These are phyloP conservation scores for Pyrrhia umbra DNA, from an alignment of 2,888 invertebrate species.

Conservation along the genomic window DNA sequence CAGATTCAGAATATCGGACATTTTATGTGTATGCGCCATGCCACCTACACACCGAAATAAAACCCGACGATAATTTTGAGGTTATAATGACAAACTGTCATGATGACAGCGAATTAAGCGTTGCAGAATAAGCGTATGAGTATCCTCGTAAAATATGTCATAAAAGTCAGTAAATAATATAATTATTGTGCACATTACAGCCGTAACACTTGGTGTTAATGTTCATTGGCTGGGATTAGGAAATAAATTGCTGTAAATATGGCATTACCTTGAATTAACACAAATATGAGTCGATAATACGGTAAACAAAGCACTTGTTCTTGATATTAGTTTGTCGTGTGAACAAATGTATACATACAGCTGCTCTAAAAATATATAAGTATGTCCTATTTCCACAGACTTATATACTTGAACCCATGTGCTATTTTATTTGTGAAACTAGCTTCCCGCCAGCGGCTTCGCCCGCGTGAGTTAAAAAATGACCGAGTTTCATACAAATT, in stretches of 20 bases:
- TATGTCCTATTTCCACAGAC: slow-evolving; percentile 28
- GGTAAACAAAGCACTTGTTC: not conserved
- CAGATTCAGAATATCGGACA: slow-evolving; percentile 26
- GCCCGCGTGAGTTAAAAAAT: no score
- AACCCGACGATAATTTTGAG: slow-evolving; percentile 3
- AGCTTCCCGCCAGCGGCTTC: no score
- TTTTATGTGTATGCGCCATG: slow-evolving; percentile 24
- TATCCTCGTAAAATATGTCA: slow-evolving; percentile 37
- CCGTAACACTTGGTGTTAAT: slow-evolving; percentile 38
- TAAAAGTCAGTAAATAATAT: slow-evolving; percentile 39
- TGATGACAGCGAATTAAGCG: not conserved
- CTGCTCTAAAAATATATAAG: slow-evolving; percentile 13
- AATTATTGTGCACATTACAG: slow-evolving; percentile 37
- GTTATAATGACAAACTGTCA: slow-evolving; percentile 16
- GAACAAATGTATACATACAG: not conserved
- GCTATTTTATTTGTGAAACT: no score
- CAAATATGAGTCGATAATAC: slow-evolving; percentile 4
- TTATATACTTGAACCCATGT: slow-evolving; percentile 39
- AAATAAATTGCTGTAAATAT: slow-evolving; percentile 30
- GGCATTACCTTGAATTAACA: slow-evolving; percentile 12
- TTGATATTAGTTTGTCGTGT: not conserved
- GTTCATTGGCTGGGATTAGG: slow-evolving; percentile 29
- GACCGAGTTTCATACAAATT: no score
- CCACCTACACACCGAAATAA: slow-evolving; percentile 10
- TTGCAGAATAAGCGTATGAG: slow-evolving; percentile 3